Percentiles rank a stretch among this genome's conserved stretches.
These are phyloP conservation scores for Buceros bicornis DNA, from an alignment of 2,797 vertebrate genomes.

Conservation along the genomic window DNA sequence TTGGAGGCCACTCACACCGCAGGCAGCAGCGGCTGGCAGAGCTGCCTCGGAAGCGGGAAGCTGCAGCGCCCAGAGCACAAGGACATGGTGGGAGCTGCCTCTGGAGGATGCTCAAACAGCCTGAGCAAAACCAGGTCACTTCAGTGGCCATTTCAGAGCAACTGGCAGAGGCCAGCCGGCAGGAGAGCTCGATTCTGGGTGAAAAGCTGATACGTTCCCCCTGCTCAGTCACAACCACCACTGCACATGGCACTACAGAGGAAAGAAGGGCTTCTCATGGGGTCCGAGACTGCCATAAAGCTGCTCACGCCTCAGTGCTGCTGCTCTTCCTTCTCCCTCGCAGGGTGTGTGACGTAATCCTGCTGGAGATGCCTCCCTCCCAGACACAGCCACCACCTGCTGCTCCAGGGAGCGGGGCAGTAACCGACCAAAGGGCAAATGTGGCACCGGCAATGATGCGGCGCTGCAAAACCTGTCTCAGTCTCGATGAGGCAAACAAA, in stretches of 20 bases:
- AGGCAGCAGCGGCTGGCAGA: neutral
- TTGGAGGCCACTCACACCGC: neutral
- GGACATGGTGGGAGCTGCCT: fast-evolving
- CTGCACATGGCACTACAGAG: fast-evolving
- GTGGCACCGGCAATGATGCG: fast-evolving
- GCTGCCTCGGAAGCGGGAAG: neutral
- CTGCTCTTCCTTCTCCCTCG: neutral
- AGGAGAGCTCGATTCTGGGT: no score
- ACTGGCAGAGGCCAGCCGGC: neutral
- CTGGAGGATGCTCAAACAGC: neutral
- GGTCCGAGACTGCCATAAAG: neutral
- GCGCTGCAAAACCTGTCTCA: neutral
- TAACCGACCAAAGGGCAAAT: neutral
- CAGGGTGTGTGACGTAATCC: fast-evolving
- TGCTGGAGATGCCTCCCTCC: fast-evolving
- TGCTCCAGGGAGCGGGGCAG: neutral
- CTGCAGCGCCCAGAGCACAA: fast-evolving
- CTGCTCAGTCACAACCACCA: neutral
- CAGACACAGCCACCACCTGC: neutral
- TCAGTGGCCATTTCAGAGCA: fast-evolving
- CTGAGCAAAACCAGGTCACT: neutral
- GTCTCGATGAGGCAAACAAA: neutral
- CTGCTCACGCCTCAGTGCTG: neutral
- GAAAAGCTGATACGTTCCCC: neutral
- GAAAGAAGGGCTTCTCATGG: neutral